Evolutionary conservation across 2,113 vertebrate genomes (phyloP).

Genomic region (Rhagologus leucostigma): DNA sequence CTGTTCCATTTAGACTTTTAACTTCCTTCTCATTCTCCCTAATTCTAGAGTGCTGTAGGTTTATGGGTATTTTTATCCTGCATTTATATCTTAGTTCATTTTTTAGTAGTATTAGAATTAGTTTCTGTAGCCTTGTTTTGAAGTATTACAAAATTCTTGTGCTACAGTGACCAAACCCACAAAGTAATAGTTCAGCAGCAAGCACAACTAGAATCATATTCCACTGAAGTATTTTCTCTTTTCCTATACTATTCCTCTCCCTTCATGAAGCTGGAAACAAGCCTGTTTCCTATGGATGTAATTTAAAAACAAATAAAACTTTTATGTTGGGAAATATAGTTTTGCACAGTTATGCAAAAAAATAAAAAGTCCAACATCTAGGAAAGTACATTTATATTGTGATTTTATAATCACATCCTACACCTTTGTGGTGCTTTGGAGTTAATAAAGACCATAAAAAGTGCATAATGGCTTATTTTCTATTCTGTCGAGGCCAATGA

Average conservation of each 20-base stretch:
- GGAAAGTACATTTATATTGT: neutral
- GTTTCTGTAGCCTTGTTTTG: constrained; percentile 15
- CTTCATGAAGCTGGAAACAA: constrained; percentile 5
- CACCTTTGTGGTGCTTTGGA: neutral
- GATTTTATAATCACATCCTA: constrained; percentile 17
- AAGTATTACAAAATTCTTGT: constrained; percentile 28
- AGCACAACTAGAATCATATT: constrained; percentile 20
- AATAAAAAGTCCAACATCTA: neutral
- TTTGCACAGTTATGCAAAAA: neutral
- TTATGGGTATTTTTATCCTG: neutral
- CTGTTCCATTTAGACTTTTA: constrained; percentile 20
- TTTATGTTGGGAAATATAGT: neutral
- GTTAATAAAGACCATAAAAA: neutral
- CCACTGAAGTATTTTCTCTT: neutral
- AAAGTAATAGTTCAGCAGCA: constrained; percentile 27
- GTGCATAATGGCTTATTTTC: neutral
- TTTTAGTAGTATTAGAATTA: constrained; percentile 32
- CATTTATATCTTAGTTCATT: constrained; percentile 36
- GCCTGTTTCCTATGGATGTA: constrained; percentile 10
- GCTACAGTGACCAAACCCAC: constrained; percentile 9
- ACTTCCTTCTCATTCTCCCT: neutral
- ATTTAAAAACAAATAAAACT: constrained; percentile 48
- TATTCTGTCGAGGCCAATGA: neutral
- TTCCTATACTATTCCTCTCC: neutral
- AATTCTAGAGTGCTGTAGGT: constrained; percentile 26